A percentile compares a stretch with the other conserved stretches of the same genome.
These are phyloP conservation scores for Zoanthus gigantus DNA, from an alignment of 92 coral and sea anemone species.

Conservation along the genomic window DNA sequence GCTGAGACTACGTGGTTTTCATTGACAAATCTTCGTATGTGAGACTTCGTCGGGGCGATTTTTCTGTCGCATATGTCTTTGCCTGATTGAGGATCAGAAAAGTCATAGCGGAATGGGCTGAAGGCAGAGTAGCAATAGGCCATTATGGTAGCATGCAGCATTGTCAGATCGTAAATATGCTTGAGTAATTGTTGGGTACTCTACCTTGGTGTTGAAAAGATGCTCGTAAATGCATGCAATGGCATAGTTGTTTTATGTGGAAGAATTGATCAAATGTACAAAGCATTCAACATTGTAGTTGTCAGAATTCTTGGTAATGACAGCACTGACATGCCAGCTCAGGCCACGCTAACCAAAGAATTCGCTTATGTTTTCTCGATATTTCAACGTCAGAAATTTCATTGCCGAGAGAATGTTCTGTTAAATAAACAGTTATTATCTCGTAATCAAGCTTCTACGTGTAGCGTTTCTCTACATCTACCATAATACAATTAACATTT, in stretches of 20 bases:
- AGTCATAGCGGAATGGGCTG: too few relatives aligned
- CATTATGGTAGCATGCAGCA: slow-evolving; percentile 59
- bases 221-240: slow-evolving; percentile 59
- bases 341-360: slow-evolving; percentile 40
- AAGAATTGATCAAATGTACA: slow-evolving; percentile 62
- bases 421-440: too few relatives aligned
- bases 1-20: slow-evolving; percentile 59
- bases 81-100: slow-evolving; percentile 36
- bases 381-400: slow-evolving; percentile 64
- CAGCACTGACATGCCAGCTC: slow-evolving; percentile 18
- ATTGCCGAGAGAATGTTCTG: slow-evolving; percentile 54
- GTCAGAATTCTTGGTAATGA: neutral
- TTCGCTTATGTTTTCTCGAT: slow-evolving; percentile 30
- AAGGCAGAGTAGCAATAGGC: too few relatives aligned
- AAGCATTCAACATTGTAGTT: slow-evolving; percentile 58
- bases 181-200: slow-evolving; percentile 44
- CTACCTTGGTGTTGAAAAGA: slow-evolving; percentile 52
- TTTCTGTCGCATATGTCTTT: slow-evolving; percentile 58
- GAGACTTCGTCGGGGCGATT: slow-evolving; percentile 59
- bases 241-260: slow-evolving; percentile 36
- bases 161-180: slow-evolving; percentile 68
- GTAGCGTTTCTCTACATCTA: too few relatives aligned
- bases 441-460: too few relatives aligned
- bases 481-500: too few relatives aligned
- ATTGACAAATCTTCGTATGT: slow-evolving; percentile 56